Base-by-base conservation (phyloP, 2,888 invertebrate genomes). In the Callyntrura guangdongensis region DNA sequence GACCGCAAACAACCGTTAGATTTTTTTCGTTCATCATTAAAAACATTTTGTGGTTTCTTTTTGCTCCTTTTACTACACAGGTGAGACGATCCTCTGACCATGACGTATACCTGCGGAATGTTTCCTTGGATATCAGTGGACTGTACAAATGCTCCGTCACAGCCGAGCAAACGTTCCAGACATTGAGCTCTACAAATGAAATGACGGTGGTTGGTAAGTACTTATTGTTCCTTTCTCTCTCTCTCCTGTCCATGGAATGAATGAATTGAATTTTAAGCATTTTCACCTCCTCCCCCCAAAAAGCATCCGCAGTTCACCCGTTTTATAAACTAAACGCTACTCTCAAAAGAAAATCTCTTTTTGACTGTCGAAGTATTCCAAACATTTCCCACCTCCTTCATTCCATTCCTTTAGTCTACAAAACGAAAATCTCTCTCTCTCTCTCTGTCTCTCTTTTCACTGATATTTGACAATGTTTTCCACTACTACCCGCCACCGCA, bases 141-240 rank as follows among this genome's bases (percentile, higher is more conserved):
- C 45, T 81, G 85, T 93, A 90, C 86, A 92, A 91, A 83, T 93
- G 93, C 86, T 91, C 91, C 45, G 93, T 92, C 1, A 89, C 93
- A 8, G 92, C 92, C 0, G 93, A 93, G 64, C 81, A 82, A 5
- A 86, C 92, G 22, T 93, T 93, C 81, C 85, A 93, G 69, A 93
- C 93, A 1, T 47, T 92, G 36, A 12, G 11, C 45, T 92, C 82
- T n/a, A 45, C 89, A 6, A 49, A 83, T 67, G 86, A 91, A 22
- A 85, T 93, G 69, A 91, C 83, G 45, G 93, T 92, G 67, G 90
- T 92, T 27, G 93, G 93, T 93, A 90, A 91, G 93, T 81, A 1
- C 1, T 1, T 2, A 11, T 67, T 83, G 17, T 12, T 17, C 47
- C 20, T 22, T n/a, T n/a, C 22, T 36, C 14, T 74, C 14, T 67